Percentiles rank a stretch among this genome's conserved stretches.
Evolutionary conservation across 2,888 invertebrate species (phyloP).

Genomic region (Automeris io): DNA sequence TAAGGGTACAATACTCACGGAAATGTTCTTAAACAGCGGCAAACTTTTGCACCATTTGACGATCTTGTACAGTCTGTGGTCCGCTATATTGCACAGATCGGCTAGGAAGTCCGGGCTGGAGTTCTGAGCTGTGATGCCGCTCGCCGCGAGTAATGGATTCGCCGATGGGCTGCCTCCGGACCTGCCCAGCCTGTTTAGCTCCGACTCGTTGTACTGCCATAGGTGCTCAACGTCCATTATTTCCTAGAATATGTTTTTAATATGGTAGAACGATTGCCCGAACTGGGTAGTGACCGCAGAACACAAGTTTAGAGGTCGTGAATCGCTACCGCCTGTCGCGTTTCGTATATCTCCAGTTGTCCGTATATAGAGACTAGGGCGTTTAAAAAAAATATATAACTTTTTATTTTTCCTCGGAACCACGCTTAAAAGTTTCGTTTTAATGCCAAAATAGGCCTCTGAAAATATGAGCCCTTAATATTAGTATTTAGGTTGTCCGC

Average conservation of each 20-base stretch:
- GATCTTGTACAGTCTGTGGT: slow-evolving; percentile 96
- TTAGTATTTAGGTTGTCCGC: too few species aligned
- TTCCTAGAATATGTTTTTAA: slow-evolving; percentile 83
- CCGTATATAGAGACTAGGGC: too few species aligned
- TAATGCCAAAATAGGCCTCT: too few species aligned
- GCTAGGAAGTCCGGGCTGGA: slow-evolving; percentile 91
- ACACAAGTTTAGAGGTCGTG: too few species aligned
- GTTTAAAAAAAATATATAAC: too few species aligned
- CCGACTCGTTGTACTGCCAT: slow-evolving; percentile 95
- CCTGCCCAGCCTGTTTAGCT: slow-evolving; percentile 80
- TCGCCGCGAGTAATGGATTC: slow-evolving; percentile 65
- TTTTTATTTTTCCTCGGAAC: too few species aligned
- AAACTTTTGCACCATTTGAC: slow-evolving; percentile 99
- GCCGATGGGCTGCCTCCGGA: slow-evolving; percentile 52
- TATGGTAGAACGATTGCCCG: too few species aligned
- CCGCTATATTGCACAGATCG: slow-evolving; percentile 95
- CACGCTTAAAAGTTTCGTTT: too few species aligned
- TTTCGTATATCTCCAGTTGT: too few species aligned
- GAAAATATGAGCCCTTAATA: too few species aligned
- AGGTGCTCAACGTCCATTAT: slow-evolving; percentile 97
- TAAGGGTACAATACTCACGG: slow-evolving; percentile 89
- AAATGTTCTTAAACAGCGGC: slow-evolving; percentile 97
- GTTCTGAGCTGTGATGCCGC: slow-evolving; percentile 75
- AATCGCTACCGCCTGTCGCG: too few species aligned
- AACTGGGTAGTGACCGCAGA: too few species aligned